Evolutionary conservation across 2,797 vertebrate genomes (phyloP).

Genomic region (Alca torda): DNA sequence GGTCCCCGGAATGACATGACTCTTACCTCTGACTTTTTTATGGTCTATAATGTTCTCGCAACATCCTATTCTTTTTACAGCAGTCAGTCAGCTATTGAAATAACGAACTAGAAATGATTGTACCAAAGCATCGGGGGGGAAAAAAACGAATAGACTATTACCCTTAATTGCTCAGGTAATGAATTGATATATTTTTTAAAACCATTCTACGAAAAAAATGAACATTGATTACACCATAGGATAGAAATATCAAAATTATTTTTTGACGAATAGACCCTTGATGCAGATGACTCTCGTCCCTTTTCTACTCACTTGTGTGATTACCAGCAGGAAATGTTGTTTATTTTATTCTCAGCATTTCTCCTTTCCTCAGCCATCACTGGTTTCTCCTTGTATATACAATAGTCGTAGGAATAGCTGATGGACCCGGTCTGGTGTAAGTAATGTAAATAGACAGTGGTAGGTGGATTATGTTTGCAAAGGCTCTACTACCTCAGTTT

Average conservation of each 20-base stretch:
- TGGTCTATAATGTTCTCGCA: constrained; percentile 48
- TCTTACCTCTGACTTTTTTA: constrained; percentile 66
- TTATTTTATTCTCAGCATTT: constrained; percentile 51
- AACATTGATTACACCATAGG: constrained; percentile 13
- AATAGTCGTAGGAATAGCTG: constrained; percentile 46
- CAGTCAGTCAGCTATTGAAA: constrained; percentile 55
- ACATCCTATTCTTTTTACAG: constrained; percentile 55
- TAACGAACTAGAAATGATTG: constrained; percentile 47
- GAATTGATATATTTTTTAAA: constrained; percentile 56
- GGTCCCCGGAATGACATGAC: background rate
- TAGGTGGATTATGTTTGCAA: constrained; percentile 67
- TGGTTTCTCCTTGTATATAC: constrained; percentile 52
- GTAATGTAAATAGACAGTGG: constrained; percentile 69
- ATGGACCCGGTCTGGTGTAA: constrained; percentile 70
- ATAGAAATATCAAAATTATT: constrained; percentile 35
- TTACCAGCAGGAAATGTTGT: constrained; percentile 37
- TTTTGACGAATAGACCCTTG: constrained; percentile 23
- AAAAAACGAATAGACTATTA: constrained; percentile 36
- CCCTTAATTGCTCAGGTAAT: constrained; percentile 73
- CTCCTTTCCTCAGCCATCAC: constrained; percentile 13
- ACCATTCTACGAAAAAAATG: background rate
- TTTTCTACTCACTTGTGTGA: constrained; percentile 58
- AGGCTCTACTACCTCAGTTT: constrained; percentile 81
- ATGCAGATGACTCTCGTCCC: constrained; percentile 38
- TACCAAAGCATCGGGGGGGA: constrained; percentile 63